A percentile compares a stretch with the other conserved stretches of the same genome.
These are phyloP conservation scores for Plumapathes pennacea DNA, from an alignment of 92 coral and sea anemone genomes.

Conservation along the genomic window DNA sequence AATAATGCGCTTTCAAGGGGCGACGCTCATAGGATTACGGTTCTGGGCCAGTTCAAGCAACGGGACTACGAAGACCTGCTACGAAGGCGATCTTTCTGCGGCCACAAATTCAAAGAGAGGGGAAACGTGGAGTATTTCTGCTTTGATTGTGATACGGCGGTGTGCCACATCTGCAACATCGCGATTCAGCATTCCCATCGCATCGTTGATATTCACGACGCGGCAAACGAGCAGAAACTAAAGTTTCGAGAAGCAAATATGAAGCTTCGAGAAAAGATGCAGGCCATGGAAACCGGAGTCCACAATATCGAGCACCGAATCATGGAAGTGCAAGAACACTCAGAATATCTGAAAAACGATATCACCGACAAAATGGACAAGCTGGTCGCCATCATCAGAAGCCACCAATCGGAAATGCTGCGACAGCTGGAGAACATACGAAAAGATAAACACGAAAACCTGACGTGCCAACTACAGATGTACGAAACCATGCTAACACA, in stretches of 20 bases:
- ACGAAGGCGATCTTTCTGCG: constrained; percentile 67
- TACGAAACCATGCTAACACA: constrained; percentile 71
- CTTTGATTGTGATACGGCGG: constrained; percentile 82
- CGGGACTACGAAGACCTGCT: constrained; percentile 78
- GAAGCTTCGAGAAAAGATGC: constrained; percentile 57
- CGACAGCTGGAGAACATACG: constrained; percentile 74
- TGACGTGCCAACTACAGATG: constrained; percentile 71
- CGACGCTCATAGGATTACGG: constrained; percentile 65
- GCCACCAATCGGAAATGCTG: constrained; percentile 76
- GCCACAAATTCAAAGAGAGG: constrained; percentile 83
- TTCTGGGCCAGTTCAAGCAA: constrained; percentile 66
- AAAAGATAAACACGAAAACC: constrained; percentile 74
- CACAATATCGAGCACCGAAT: constrained; percentile 78
- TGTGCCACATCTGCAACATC: constrained; percentile 85
- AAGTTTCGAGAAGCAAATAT: constrained; percentile 64
- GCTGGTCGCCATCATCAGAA: constrained; percentile 57
- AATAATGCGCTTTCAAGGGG: constrained; percentile 74
- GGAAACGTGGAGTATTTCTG: constrained; percentile 87
- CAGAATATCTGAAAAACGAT: constrained; percentile 79
- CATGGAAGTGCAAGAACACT: constrained; percentile 78
- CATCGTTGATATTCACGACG: constrained; percentile 77
- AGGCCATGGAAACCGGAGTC: constrained; percentile 66
- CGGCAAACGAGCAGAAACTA: constrained; percentile 80
- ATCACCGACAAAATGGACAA: constrained; percentile 76
- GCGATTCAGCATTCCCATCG: constrained; percentile 89